phyloP scores from a whole-genome alignment of 2,797 vertebrate species.

The Pseudochirops cupreus region DNA sequence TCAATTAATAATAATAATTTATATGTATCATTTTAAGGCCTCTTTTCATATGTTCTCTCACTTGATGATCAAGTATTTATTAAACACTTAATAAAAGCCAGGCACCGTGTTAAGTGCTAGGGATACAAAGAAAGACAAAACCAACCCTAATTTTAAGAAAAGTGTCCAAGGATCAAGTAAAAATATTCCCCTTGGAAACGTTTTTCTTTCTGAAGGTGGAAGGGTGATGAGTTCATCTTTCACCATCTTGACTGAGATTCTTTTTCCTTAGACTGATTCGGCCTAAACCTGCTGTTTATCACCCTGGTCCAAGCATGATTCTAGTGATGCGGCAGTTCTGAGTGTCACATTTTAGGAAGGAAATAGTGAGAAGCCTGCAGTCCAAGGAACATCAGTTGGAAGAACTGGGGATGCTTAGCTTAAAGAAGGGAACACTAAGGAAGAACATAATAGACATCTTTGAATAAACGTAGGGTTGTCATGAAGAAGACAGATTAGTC shows the following conservation, averaged over 20 bases:
- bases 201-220: neutral
- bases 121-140: neutral
- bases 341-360: neutral
- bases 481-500: neutral
- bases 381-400: neutral
- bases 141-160: neutral
- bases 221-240: neutral
- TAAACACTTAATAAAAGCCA: neutral
- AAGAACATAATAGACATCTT: neutral
- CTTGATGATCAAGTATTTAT: neutral
- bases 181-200: neutral
- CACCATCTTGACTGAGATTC: neutral
- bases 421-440: neutral
- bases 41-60: neutral
- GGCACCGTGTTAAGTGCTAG: neutral
- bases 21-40: neutral
- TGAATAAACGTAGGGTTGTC: neutral
- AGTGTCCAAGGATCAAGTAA: neutral
- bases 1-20: neutral
- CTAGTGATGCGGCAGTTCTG: neutral
- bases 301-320: neutral
- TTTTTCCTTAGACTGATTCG: neutral
- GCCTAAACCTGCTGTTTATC: neutral
- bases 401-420: neutral
- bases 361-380: neutral